These are phyloP conservation scores for Hirtodrosophila cameraria DNA, from an alignment of 2,888 invertebrate genomes.

Conservation along the genomic window DNA sequence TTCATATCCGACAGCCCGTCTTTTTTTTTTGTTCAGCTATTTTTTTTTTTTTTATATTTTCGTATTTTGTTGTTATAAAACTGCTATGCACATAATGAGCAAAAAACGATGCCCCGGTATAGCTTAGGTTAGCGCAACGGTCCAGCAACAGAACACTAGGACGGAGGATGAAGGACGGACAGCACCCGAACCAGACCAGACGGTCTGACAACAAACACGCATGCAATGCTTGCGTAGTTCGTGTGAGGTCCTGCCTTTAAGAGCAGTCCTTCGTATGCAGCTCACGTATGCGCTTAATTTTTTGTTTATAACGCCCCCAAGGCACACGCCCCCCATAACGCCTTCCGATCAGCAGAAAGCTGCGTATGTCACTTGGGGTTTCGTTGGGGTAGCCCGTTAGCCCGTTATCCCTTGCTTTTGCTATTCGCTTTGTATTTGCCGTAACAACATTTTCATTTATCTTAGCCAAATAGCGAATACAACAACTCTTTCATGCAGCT, in stretches of 20 bases:
- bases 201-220: constrained; percentile 31
- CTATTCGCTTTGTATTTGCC: constrained; percentile 6
- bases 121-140: constrained; percentile 2
- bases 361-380: constrained; percentile 59
- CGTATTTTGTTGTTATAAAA: constrained; percentile 26
- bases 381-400: constrained; percentile 31
- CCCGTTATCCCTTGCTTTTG: neutral
- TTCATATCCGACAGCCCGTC: constrained; percentile 32
- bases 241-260: constrained; percentile 38
- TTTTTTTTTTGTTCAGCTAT: constrained; percentile 23
- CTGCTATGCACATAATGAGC: constrained; percentile 66
- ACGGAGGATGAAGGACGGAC: no score
- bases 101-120: constrained; percentile 51
- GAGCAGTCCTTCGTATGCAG: constrained; percentile 48
- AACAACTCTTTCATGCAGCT: constrained; percentile 5
- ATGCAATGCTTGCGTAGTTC: constrained; percentile 24
- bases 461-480: constrained; percentile 1
- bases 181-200: constrained; percentile 13
- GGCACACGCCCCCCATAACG: constrained; percentile 5
- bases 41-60: constrained; percentile 25
- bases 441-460: constrained; percentile 20
- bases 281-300: constrained; percentile 77
- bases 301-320: constrained; percentile 69
- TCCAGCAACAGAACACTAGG: neutral
- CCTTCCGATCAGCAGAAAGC: constrained; percentile 15